These are phyloP conservation scores for Chloroclysta siterata DNA, from an alignment of 2,888 invertebrate species.

Conservation along the genomic window DNA sequence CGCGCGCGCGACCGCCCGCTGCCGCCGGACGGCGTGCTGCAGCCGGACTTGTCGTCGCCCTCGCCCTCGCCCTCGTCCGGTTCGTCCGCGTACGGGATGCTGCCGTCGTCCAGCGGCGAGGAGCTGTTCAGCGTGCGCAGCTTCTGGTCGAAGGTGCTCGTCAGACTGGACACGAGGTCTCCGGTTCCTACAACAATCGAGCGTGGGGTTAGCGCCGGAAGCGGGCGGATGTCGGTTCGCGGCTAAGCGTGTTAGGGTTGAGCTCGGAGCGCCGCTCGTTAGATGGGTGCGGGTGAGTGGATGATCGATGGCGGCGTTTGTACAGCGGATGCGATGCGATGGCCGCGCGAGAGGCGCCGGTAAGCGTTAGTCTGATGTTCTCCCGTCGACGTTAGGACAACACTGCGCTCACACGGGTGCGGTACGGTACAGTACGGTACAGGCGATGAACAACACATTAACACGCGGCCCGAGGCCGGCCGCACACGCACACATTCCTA, in stretches of 20 bases:
- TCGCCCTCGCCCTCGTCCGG: slow-evolving; percentile 82
- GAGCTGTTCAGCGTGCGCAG: slow-evolving; percentile 89
- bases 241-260: slow-evolving; percentile 68
- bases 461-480: slow-evolving; percentile 58
- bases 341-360: slow-evolving; percentile 66
- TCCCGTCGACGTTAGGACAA: slow-evolving; percentile 39
- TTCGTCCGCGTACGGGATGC: slow-evolving; percentile 87
- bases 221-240: slow-evolving; percentile 24
- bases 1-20: slow-evolving; percentile 48
- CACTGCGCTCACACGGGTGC: slow-evolving; percentile 39
- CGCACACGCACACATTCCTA: slow-evolving; percentile 72
- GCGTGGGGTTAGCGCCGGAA: slow-evolving; percentile 37
- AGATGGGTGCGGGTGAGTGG: slow-evolving; percentile 52
- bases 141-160: slow-evolving; percentile 94
- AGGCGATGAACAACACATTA: slow-evolving; percentile 56
- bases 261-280: slow-evolving; percentile 46
- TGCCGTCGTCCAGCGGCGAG: slow-evolving; percentile 87
- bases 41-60: slow-evolving; percentile 48
- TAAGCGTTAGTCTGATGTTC: slow-evolving; percentile 69
- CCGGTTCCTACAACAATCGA: slow-evolving; percentile 89
- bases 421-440: slow-evolving; percentile 21
- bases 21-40: slow-evolving; percentile 65
- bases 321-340: slow-evolving; percentile 54
- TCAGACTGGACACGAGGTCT: slow-evolving; percentile 92
- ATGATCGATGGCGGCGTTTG: slow-evolving; percentile 52